Percentiles rank a stretch among this genome's conserved stretches.
phyloP scores from a whole-genome alignment of 2,888 invertebrate species.

The Amblyjoppa proteus region DNA sequence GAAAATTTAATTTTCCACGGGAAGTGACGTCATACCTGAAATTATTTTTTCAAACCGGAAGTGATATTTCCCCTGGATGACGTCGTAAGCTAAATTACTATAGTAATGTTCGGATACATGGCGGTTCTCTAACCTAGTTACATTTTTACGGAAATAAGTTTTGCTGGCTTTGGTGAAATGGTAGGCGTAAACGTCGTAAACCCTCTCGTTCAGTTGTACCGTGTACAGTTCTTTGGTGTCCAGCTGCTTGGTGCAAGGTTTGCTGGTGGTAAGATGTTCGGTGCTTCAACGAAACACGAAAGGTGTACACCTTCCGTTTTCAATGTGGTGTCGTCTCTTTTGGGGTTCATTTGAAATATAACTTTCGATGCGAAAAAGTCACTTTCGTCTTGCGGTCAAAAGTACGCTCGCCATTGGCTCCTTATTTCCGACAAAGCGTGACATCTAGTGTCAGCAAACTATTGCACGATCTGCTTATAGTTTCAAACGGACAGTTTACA shows the following conservation, averaged over 20 bases:
- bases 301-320: neutral
- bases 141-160: too few species aligned
- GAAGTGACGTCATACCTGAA: neutral
- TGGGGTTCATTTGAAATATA: neutral
- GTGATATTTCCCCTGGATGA: too few species aligned
- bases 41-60: too few species aligned
- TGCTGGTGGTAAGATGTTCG: neutral
- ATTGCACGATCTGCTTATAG: neutral
- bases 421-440: neutral
- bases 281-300: neutral
- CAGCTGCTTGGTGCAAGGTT: too few species aligned
- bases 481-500: neutral
- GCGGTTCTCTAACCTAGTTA: too few species aligned
- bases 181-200: too few species aligned
- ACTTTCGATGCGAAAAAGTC: neutral
- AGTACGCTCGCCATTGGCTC: neutral
- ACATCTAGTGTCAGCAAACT: neutral
- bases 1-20: neutral
- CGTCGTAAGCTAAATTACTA: too few species aligned
- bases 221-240: too few species aligned
- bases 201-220: too few species aligned
- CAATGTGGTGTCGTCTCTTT: neutral
- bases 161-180: too few species aligned
- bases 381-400: neutral
- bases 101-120: too few species aligned